Evolutionary conservation across 2,113 vertebrate genomes (phyloP).

Genomic region (Menidia beryllina): DNA sequence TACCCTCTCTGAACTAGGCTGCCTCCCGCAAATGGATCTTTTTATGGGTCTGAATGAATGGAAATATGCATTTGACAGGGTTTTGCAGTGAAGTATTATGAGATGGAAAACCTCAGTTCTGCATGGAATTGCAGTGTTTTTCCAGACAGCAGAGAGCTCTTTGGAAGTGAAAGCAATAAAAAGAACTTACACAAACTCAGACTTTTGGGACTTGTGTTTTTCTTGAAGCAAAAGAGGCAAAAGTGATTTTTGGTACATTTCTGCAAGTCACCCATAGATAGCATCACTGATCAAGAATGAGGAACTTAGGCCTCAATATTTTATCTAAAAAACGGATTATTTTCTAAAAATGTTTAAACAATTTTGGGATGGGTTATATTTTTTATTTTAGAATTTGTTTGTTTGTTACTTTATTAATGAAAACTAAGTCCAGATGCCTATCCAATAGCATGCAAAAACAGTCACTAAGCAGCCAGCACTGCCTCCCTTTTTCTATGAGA

Average conservation of each 20-base stretch:
- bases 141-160: slow-evolving; percentile 65
- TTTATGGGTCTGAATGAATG: slow-evolving; percentile 59
- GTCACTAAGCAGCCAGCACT: not conserved
- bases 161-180: slow-evolving; percentile 85
- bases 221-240: not conserved
- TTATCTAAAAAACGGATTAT: too few relatives aligned
- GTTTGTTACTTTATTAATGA: not conserved
- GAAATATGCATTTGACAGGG: slow-evolving; percentile 68
- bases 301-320: not conserved
- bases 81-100: slow-evolving; percentile 65
- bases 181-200: slow-evolving; percentile 56
- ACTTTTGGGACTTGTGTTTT: slow-evolving; percentile 23
- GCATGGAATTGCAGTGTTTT: slow-evolving; percentile 39
- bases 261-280: slow-evolving; percentile 65
- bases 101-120: slow-evolving; percentile 61
- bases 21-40: slow-evolving; percentile 53
- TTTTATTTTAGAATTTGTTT: not conserved
- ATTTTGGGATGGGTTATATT: too few relatives aligned
- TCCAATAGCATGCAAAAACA: not conserved
- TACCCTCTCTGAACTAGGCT: slow-evolving; percentile 55
- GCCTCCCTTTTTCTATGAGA: not conserved
- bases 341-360: too few relatives aligned
- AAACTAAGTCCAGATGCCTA: not conserved
- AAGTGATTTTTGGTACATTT: not conserved
- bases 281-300: slow-evolving; percentile 55